Evolutionary conservation across 2,888 invertebrate species (phyloP).

Genomic region (Acheta domesticus): DNA sequence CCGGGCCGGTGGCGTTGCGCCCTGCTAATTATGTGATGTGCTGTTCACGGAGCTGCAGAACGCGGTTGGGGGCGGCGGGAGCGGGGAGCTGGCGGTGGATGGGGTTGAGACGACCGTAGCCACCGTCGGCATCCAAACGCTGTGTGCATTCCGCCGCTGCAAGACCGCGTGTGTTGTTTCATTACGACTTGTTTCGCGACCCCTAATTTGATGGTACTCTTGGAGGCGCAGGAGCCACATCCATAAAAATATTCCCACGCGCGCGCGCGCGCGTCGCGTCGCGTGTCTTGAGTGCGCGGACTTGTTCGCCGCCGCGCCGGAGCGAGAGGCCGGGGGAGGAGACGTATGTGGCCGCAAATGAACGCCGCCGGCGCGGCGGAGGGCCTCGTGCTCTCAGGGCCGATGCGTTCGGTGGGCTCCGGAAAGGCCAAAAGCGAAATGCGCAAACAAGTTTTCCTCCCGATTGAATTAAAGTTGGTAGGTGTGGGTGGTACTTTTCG

Average conservation of each 20-base stretch:
- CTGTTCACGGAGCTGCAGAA: neutral
- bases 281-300: slow-evolving; percentile 2
- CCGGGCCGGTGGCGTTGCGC: neutral
- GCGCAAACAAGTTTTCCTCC: too few relatives aligned
- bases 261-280: too few relatives aligned
- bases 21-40: slow-evolving; percentile 18
- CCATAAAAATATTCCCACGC: neutral
- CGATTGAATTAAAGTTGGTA: too few relatives aligned
- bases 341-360: neutral
- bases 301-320: neutral
- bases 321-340: neutral
- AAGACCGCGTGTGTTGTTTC: neutral
- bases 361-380: neutral
- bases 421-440: too few relatives aligned
- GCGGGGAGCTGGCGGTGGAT: neutral
- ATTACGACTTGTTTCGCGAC: neutral
- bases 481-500: too few relatives aligned
- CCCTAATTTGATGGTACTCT: slow-evolving; percentile 4
- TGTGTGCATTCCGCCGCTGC: neutral
- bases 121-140: neutral
- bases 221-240: slow-evolving; percentile 7
- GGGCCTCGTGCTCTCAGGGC: neutral
- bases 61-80: neutral
- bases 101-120: neutral
- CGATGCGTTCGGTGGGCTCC: too few relatives aligned